Conservation (phyloP, 37 sponge, comb jelly and placozoan genomes). For the Cliona cf. orientalis region DNA sequence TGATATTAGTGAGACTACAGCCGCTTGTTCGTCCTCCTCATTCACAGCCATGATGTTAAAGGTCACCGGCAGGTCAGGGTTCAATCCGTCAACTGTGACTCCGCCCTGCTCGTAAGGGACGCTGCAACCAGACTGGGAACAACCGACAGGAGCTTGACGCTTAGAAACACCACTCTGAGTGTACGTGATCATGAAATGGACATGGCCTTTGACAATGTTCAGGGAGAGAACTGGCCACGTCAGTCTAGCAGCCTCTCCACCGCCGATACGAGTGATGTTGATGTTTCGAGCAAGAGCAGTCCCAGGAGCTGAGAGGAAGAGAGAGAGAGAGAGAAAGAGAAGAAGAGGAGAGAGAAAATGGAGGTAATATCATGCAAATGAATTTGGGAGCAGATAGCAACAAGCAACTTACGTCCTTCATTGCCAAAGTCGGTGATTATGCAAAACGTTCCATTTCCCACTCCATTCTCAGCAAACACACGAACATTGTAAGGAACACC, state of each 20-base stretch:
- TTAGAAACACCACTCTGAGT: not conserved
- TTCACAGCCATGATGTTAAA: constrained; percentile 11
- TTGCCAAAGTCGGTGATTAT: constrained; percentile 2
- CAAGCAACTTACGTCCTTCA: constrained; percentile 14
- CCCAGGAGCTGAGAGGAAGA: not conserved
- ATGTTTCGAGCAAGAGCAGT: not conserved
- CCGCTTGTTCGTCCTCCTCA: constrained; percentile 5
- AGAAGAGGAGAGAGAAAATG: not conserved
- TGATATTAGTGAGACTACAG: no score
- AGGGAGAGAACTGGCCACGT: constrained; percentile 24
- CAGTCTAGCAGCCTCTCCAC: not conserved
- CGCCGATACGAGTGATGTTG: not conserved
- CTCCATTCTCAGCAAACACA: constrained; percentile 10
- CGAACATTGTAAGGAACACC: constrained; percentile 41
- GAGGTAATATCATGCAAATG: not conserved
- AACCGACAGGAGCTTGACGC: not conserved
- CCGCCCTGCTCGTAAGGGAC: constrained; percentile 6
- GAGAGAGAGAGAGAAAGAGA: not conserved
- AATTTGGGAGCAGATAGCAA: not conserved
- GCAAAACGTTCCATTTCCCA: not conserved
- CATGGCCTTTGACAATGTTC: constrained; percentile 29
- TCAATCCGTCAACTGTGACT: constrained; percentile 20
- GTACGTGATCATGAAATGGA: constrained; percentile 20
- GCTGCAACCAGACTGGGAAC: not conserved
- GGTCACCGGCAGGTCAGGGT: not conserved